phyloP scores from a whole-genome alignment of 2,797 vertebrate genomes.

The Pangasius mekongensis region DNA sequence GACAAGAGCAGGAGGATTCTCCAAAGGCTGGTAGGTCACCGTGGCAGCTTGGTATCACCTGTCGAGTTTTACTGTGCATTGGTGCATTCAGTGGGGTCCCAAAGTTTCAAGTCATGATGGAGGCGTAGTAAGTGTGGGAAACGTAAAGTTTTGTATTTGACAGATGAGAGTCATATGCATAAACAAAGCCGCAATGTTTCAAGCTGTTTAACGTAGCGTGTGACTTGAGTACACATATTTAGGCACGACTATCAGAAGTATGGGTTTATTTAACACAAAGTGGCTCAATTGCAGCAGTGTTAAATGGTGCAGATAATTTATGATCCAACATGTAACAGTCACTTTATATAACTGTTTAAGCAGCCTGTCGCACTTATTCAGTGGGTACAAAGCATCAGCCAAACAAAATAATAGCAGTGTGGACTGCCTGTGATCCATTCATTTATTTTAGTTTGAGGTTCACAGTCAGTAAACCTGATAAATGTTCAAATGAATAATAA shows the following conservation, averaged over 20 bases:
- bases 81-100: neutral
- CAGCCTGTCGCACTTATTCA: neutral
- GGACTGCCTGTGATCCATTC: neutral
- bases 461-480: neutral
- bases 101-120: neutral
- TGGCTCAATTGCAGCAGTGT: neutral
- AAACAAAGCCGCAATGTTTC: neutral
- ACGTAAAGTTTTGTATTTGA: neutral
- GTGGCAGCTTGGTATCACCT: constrained; percentile 5
- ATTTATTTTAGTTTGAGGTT: constrained; percentile 18
- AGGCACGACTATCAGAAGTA: neutral
- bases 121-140: neutral
- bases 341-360: neutral
- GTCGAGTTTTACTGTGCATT: neutral
- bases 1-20: constrained; percentile 87
- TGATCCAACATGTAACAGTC: neutral
- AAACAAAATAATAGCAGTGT: neutral
- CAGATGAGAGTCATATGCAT: neutral
- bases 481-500: constrained; percentile 30
- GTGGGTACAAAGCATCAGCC: neutral
- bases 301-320: neutral
- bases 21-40: constrained; percentile 84
- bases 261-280: neutral
- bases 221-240: neutral
- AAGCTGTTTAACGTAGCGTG: neutral